phyloP scores from a whole-genome alignment of 2,797 vertebrate genomes.

The Meda fulgida region DNA sequence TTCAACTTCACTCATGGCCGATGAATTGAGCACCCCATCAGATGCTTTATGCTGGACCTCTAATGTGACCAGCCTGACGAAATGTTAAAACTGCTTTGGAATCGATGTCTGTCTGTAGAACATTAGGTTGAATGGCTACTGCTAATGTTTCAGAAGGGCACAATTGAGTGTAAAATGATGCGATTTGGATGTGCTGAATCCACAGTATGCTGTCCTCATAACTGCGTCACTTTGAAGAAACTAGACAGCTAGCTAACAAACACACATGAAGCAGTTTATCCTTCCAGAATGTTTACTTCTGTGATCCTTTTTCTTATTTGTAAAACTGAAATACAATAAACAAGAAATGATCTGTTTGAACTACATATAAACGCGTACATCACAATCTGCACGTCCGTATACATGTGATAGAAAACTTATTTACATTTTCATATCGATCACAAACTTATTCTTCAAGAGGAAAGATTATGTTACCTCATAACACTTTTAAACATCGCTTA shows the following conservation, averaged over 20 bases:
- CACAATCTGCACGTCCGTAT: not conserved
- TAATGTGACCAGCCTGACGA: slow-evolving; percentile 2
- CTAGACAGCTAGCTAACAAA: not conserved
- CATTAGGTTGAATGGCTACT: not conserved
- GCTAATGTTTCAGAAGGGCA: slow-evolving; percentile 12
- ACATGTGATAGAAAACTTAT: not conserved
- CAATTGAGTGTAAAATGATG: slow-evolving; percentile 1
- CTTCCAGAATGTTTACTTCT: not conserved
- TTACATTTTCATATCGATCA: not conserved
- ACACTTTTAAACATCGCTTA: not conserved
- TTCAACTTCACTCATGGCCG: slow-evolving; percentile 18
- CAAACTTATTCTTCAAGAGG: not conserved
- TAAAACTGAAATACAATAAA: no score
- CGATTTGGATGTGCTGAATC: not conserved
- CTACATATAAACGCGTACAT: not conserved
- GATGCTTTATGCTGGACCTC: not conserved
- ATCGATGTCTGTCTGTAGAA: not conserved
- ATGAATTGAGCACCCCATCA: slow-evolving; percentile 8
- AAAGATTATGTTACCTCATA: not conserved
- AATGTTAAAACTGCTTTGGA: not conserved
- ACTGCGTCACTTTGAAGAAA: not conserved
- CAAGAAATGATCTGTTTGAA: not conserved
- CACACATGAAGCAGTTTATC: not conserved
- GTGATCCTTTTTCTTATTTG: no score
- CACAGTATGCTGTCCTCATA: not conserved